Conservation (phyloP, 37 sponge, comb jelly and placozoan species). For the Amphimedon queenslandica region DNA sequence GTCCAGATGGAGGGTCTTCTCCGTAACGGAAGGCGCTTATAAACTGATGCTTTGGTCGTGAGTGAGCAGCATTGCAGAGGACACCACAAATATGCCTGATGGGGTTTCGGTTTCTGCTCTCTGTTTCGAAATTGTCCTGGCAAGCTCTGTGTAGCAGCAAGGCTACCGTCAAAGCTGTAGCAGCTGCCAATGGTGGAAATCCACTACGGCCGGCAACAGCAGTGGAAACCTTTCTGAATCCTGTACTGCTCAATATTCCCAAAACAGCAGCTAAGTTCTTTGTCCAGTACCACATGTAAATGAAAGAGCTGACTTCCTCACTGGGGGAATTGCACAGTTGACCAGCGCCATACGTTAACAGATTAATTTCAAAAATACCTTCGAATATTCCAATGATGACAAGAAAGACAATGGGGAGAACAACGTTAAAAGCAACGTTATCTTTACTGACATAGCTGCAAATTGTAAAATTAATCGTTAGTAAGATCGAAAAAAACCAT, state of each 20-base stretch:
- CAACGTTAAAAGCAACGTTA: neutral
- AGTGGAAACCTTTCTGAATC: neutral
- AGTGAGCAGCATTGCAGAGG: neutral
- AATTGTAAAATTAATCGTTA: neutral
- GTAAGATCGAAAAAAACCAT: neutral
- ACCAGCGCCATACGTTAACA: conserved; percentile 45
- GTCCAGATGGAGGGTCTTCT: conserved; percentile 8
- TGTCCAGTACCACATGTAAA: conserved; percentile 66
- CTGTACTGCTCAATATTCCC: neutral
- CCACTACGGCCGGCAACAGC: neutral
- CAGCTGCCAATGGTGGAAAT: neutral
- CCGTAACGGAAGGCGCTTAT: neutral
- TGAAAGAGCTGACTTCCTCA: conserved; percentile 42
- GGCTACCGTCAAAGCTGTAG: neutral
- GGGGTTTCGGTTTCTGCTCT: neutral
- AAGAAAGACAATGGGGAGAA: neutral
- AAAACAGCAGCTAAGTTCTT: conserved; percentile 31
- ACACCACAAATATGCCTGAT: neutral
- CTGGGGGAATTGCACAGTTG: conserved; percentile 24
- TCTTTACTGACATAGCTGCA: neutral
- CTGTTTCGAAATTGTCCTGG: neutral
- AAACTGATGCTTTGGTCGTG: neutral
- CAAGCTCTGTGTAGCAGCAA: neutral
- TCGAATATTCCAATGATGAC: neutral
- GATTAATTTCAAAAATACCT: conserved; percentile 29